Base-by-base conservation (phyloP, 2,797 vertebrate genomes). In the Acanthurus leucopareius region DNA sequence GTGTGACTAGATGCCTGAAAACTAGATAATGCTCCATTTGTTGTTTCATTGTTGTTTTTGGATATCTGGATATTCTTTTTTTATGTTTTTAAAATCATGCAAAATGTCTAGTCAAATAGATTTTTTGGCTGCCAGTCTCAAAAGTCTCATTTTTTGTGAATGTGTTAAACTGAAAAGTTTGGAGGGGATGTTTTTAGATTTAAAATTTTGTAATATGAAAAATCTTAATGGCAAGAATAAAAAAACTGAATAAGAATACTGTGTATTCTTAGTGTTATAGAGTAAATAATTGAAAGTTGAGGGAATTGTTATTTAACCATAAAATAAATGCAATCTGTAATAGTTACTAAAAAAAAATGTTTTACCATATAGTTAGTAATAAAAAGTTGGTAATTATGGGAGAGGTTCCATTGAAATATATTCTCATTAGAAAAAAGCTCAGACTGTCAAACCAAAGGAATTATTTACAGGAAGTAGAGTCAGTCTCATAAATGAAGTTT, bases 41-140 rank as follows among this genome's bases (percentile, higher is more conserved):
- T n/a, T 44, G 20, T 61, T 44, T 25, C 7, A n/a, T 2, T 42
- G 28, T 53, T 11, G 16, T 10, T 40, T n/a, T 47, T 45, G 3
- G n/a, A 42, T 16, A 53, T 28, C n/a, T 22, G 9, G 25, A 25
- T 3, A 44, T 22, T 0, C 16, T 45, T 32, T 44, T 44, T 16
- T 40, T 8, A 15, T 25, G 38, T 25, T 40, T 40, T 54, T 54
- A 22, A 70, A 69, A 28, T 65, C 17, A 15, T 53, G 52, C 10
- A 22, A 53, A 53, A 35, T 56, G 10, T 59, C 53, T 3, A 25
- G 68, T 45, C 44, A 75, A 44, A 35, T 54, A 44, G 40, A 2
- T 20, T 48, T 35, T 32, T 60, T 57, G 2, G 40, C 48, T 66
- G 68, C 57, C 52, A 58, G 56, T 63, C 6, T 77, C 17, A 20